phyloP scores from a whole-genome alignment of 2,888 invertebrate genomes.

The Prionchulus punctatus region DNA sequence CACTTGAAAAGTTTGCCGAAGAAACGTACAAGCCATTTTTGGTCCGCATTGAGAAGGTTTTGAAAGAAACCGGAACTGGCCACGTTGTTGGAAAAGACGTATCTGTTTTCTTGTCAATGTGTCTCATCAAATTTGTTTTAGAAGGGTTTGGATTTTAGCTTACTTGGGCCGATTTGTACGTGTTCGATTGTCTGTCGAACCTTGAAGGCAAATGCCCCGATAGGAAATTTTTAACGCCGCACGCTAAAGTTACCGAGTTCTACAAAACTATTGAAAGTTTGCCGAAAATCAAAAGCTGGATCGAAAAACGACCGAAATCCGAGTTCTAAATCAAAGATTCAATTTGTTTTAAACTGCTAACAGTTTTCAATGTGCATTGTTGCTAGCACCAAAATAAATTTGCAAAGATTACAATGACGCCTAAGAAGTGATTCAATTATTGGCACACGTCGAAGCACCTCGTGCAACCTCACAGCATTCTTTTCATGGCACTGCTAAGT shows the following conservation, averaged over 20 bases:
- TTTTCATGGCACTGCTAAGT: no score
- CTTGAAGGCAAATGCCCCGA: no score
- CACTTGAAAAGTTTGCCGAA: no score
- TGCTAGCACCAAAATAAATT: no score
- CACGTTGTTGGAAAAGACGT: conserved; percentile 20
- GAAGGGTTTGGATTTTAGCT: conserved; percentile 34
- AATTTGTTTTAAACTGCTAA: no score
- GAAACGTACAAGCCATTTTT: conserved; percentile 18
- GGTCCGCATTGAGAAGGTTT: conserved; percentile 17
- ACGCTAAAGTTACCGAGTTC: conserved; percentile 44
- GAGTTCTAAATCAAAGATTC: conserved; percentile 43
- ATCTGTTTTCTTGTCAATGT: neutral
- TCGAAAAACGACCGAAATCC: conserved; percentile 46
- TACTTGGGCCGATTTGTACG: conserved; percentile 50
- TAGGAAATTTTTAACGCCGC: no score
- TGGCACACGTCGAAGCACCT: no score
- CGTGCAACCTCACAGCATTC: no score
- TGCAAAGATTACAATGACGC: no score
- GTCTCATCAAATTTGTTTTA: no score
- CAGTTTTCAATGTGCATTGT: no score
- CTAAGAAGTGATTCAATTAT: no score
- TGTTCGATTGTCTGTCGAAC: conserved; percentile 46
- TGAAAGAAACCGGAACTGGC: conserved; percentile 17
- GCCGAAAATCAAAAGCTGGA: conserved; percentile 49
- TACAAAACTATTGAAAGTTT: conserved; percentile 43